Percentiles rank a stretch among this genome's conserved stretches.
phyloP scores from a whole-genome alignment of 2,888 invertebrate genomes.

The Lasioglossum figueresi region DNA sequence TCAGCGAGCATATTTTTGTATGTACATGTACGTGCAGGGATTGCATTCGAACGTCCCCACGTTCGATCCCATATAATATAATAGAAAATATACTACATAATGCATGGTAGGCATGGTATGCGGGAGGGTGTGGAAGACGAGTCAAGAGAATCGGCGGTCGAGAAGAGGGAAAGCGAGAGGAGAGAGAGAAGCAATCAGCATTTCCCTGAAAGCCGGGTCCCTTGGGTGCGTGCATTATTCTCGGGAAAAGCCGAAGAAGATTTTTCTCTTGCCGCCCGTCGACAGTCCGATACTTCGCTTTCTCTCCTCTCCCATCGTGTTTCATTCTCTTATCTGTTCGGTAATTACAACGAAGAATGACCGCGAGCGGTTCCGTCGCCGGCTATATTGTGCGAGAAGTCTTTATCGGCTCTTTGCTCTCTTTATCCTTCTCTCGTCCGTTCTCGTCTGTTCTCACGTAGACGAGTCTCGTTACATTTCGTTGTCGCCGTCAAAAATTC shows the following conservation, averaged over 20 bases:
- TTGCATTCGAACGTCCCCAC: not conserved
- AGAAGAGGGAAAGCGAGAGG: conserved; percentile 34
- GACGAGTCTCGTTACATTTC: not conserved
- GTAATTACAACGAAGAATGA: conserved; percentile 77
- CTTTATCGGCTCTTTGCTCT: conserved; percentile 75
- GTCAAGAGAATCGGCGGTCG: conserved; percentile 63
- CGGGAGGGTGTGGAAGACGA: conserved; percentile 35
- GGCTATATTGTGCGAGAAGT: conserved; percentile 75
- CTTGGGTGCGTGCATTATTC: conserved; percentile 72
- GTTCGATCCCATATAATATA: not conserved
- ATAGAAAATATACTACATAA: conserved; percentile 12
- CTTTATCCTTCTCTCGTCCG: not conserved
- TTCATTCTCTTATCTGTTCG: conserved; percentile 65
- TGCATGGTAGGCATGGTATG: conserved; percentile 16
- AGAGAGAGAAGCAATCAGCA: conserved; percentile 78
- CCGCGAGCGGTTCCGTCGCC: conserved; percentile 67
- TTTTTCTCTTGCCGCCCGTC: conserved; percentile 67
- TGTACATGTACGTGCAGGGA: not conserved
- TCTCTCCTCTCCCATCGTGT: conserved; percentile 47
- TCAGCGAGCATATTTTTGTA: no score
- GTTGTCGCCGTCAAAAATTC: not conserved
- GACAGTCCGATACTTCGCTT: conserved; percentile 40
- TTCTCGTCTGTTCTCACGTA: not conserved
- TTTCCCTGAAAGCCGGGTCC: conserved; percentile 77
- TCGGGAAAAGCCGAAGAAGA: conserved; percentile 68